Evolutionary conservation across 1,140 invertebrate species (phyloP), one percentile per base, ranked within the genome.

Genomic region (Leptopilina clavipes): DNA sequence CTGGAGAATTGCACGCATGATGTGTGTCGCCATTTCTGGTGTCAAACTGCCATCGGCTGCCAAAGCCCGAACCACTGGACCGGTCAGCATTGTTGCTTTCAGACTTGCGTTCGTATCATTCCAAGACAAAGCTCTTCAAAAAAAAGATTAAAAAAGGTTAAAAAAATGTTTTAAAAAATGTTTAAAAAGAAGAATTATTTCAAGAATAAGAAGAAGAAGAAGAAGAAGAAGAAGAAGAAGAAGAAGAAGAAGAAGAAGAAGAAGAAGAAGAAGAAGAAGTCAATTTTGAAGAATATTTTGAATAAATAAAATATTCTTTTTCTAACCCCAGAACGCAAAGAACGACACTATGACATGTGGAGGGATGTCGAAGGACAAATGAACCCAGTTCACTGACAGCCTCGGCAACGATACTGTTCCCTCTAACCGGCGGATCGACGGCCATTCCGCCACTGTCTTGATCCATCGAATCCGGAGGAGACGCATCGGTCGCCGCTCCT

Each of bases 21-120:
- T 93, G 82, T 93, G 94, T 19, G 92, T 90, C 37, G 92, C 94
- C 91, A 94, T 93, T 79, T 91, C 92, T 65, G 92, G 92, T 75
- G 91, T 93, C 43, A 95, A 87, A 72, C 92, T 91, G n/a, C 92
- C 91, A 79, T 93, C 92, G 14, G 89, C 90, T 10, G 91, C 91
- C 40, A 94, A 84, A 31, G 91, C 90, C 22, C 93, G 90, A 77
- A 95, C 92, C 70, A 95, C 92, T 0, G 94, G 93, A 73, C 93
- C 93, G 19, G 94, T 93, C 40, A 97, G 90, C 44, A 92, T 91
- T 3, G 94, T 93, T 11, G 95, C 94, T 85, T 95, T 95, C 76
- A 96, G 89, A 83, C 94, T 96, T 37, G 93, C 93, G 70, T 92
- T 93, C 73, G 95, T 95, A 85, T 98, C 97, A 81, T 94, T 94